Conservation (phyloP, 2,888 invertebrate genomes). For the Drosophila putrida region DNA sequence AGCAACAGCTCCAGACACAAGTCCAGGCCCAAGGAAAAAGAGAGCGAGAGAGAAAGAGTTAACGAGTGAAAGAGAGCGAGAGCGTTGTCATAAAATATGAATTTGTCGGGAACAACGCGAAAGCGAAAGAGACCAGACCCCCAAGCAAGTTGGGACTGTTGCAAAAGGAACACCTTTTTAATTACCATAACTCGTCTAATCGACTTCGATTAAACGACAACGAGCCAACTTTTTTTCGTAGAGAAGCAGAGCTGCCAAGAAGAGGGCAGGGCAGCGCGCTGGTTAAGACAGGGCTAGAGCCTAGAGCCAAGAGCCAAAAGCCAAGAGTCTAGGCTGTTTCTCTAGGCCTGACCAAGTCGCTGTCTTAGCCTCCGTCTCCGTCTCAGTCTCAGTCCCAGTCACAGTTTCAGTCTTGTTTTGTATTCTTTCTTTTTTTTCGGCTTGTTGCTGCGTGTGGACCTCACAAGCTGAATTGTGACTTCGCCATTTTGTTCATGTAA, state of each 20-base stretch:
- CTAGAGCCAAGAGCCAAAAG: not conserved
- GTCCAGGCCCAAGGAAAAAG: conserved; percentile 4
- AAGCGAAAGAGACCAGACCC: conserved; percentile 44
- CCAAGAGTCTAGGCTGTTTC: conserved; percentile 30
- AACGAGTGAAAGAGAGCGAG: not conserved
- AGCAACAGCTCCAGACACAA: not conserved
- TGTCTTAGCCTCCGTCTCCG: conserved; percentile 9
- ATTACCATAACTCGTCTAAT: conserved; percentile 82
- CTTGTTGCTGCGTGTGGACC: conserved; percentile 65
- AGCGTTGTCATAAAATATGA: conserved; percentile 75
- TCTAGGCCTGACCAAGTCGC: conserved; percentile 32
- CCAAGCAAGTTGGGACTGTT: conserved; percentile 58
- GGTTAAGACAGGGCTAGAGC: too few relatives aligned
- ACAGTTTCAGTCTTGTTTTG: conserved; percentile 21
- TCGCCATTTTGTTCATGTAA: conserved; percentile 75
- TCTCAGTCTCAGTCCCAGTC: conserved; percentile 6
- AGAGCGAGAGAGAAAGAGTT: conserved; percentile 9
- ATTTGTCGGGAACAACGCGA: conserved; percentile 65
- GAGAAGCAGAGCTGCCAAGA: conserved; percentile 11
- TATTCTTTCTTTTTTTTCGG: conserved; percentile 30
- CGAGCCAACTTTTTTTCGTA: conserved; percentile 4
- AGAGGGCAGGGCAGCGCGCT: not conserved
- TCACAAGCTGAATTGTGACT: conserved; percentile 62
- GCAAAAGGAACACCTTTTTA: conserved; percentile 83
- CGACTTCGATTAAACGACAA: conserved; percentile 77